Conservation (phyloP, 2,113 vertebrate genomes). For the Caranx ignobilis region DNA sequence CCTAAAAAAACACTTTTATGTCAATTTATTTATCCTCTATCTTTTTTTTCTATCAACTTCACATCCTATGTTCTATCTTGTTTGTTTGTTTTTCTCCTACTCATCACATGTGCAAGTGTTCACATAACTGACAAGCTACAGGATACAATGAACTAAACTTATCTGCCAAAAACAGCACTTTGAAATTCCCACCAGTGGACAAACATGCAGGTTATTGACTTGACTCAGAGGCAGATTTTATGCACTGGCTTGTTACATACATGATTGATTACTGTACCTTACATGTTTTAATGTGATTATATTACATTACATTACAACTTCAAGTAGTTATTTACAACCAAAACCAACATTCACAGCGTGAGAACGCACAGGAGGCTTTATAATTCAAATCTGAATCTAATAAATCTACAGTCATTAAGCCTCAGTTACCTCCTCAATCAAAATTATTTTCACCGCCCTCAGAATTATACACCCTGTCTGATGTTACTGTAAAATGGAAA, state of each 20-base stretch:
- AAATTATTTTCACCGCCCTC: not conserved
- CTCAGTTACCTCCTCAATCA: not conserved
- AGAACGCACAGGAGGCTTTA: not conserved
- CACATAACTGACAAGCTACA: not conserved
- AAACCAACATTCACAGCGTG: not conserved
- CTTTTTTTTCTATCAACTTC: too few species aligned
- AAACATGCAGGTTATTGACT: not conserved
- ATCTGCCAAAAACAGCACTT: not conserved
- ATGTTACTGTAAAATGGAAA: not conserved
- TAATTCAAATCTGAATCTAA: not conserved
- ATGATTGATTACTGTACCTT: not conserved
- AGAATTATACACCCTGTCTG: not conserved
- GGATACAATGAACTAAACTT: not conserved
- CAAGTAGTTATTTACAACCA: not conserved
- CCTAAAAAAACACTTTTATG: too few species aligned
- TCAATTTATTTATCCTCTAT: too few species aligned
- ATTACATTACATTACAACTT: too few species aligned
- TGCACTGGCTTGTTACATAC: not conserved
- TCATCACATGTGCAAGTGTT: not conserved
- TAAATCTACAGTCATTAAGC: not conserved
- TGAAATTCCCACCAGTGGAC: not conserved
- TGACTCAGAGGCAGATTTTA: not conserved
- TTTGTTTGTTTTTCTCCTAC: too few species aligned
- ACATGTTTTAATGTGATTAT: not conserved
- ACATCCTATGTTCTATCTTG: too few species aligned